Percentiles rank a stretch among this genome's conserved stretches.
Evolutionary conservation across 2,888 invertebrate genomes (phyloP).

Genomic region (Achlya flavicornis): DNA sequence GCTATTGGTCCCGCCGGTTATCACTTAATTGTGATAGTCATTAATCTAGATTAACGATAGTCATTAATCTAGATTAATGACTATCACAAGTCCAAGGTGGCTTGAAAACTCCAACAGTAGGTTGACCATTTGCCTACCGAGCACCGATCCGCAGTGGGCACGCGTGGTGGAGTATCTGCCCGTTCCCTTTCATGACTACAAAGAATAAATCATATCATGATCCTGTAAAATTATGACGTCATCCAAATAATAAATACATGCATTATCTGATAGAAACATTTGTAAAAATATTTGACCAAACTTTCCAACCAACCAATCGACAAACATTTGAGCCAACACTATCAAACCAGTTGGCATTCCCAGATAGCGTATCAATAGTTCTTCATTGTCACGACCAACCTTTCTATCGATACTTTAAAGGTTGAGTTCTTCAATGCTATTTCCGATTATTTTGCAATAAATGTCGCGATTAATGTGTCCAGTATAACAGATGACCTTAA

Average conservation of each 20-base stretch:
- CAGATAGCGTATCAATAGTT: not conserved
- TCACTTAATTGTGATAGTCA: too few species aligned
- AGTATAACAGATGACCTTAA: not conserved
- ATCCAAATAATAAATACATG: not conserved
- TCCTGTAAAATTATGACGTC: too few species aligned
- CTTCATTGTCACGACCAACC: conserved; percentile 36
- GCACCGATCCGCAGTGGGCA: too few species aligned
- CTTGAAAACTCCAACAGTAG: too few species aligned
- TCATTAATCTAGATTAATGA: too few species aligned
- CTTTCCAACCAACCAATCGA: not conserved
- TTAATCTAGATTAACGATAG: too few species aligned
- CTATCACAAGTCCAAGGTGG: too few species aligned
- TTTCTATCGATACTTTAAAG: conserved; percentile 32
- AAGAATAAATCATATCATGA: too few species aligned
- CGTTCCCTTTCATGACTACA: too few species aligned
- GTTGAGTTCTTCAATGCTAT: conserved; percentile 32
- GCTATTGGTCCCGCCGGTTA: too few species aligned
- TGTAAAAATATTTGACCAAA: not conserved
- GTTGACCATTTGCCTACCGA: too few species aligned
- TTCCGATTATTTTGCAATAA: conserved; percentile 32
- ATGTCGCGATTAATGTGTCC: conserved; percentile 21
- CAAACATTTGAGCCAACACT: not conserved
- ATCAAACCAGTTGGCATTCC: conserved; percentile 16
- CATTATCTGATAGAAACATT: not conserved
- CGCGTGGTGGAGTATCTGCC: too few species aligned